Evolutionary conservation across 2,113 vertebrate species (phyloP), one percentile per base, ranked within the genome.

Genomic region (Isichthys henryi): DNA sequence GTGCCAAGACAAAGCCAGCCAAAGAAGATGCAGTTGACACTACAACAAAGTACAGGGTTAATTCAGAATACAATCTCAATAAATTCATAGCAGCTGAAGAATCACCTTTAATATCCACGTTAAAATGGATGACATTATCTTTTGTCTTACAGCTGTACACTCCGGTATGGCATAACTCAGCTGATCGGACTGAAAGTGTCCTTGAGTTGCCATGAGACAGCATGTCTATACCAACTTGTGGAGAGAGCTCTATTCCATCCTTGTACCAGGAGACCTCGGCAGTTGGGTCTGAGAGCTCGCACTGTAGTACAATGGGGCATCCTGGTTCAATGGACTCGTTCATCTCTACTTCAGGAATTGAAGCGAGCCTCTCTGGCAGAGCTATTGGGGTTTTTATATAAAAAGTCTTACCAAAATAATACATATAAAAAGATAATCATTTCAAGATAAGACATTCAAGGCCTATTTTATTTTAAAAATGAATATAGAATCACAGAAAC

Each of bases 61-160:
- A 87, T 53, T 53, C 27, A 21, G 50, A 53, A 27, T 86, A n/a
- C 83, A 86, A 50, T 50, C 11, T n/a, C 11, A 49, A 53, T 87
- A 53, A 87, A 39, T 53, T 56, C 50, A 56, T 39, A 56, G 50
- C 50, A 53, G 31, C 62, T 86, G 27, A 58, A 91, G 21, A 91
- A 96, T 96, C 93, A 99, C 98, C 98, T 94, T 97, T 94, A 80
- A 97, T 91, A 21, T 95, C 95, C 94, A 99, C 94, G 0, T 50
- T 85, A 88, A 92, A 92, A 17, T 88, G 82, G 3, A 88, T 52
- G 43, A 52, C 66, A 66, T 92, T 90, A 49, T 92, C 89, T 27
- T 56, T 82, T 4, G 90, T 70, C 19, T 90, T 89, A 48, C 91
- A 92, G 27, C 52, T 80, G 35, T 92, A 92, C 31, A 88, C 86